Conservation (phyloP, 2,888 invertebrate genomes). For the Urechis unicinctus region DNA sequence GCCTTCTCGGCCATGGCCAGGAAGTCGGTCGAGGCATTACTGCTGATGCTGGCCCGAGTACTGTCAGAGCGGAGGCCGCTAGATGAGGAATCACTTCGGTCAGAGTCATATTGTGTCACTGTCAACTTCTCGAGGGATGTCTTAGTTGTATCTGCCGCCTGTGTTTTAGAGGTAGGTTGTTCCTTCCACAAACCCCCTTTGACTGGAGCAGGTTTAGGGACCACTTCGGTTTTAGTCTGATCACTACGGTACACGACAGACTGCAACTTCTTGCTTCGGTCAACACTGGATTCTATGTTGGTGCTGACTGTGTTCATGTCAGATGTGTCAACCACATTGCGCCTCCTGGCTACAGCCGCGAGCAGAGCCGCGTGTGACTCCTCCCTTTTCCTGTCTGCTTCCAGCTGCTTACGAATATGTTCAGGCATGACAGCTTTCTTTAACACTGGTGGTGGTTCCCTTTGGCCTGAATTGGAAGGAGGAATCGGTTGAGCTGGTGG, state of each 20-base stretch:
- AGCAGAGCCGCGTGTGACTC: constrained; percentile 36
- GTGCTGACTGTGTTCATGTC: constrained; percentile 31
- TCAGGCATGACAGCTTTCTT: constrained; percentile 8
- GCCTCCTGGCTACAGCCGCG: constrained; percentile 41
- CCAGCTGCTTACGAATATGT: constrained; percentile 13
- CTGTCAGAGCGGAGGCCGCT: background rate
- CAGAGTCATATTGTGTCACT: too few relatives aligned
- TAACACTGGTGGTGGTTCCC: background rate
- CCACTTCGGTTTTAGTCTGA: constrained; percentile 7
- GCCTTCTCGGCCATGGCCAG: constrained; percentile 39
- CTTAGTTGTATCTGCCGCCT: background rate
- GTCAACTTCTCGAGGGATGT: too few relatives aligned
- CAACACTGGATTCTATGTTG: constrained; percentile 35
- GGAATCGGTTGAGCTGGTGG: constrained; percentile 3
- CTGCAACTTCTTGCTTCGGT: constrained; percentile 41
- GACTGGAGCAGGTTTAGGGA: background rate
- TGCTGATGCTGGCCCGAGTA: background rate
- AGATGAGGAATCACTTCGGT: too few relatives aligned
- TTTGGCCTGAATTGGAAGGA: background rate
- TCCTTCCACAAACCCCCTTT: background rate
- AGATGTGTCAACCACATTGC: constrained; percentile 29
- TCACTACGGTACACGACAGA: constrained; percentile 21
- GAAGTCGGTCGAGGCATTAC: constrained; percentile 21
- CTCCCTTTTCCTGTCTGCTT: constrained; percentile 10
- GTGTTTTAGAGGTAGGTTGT: background rate